phyloP scores from a whole-genome alignment of 2,888 invertebrate species.

The Callosobruchus maculatus region DNA sequence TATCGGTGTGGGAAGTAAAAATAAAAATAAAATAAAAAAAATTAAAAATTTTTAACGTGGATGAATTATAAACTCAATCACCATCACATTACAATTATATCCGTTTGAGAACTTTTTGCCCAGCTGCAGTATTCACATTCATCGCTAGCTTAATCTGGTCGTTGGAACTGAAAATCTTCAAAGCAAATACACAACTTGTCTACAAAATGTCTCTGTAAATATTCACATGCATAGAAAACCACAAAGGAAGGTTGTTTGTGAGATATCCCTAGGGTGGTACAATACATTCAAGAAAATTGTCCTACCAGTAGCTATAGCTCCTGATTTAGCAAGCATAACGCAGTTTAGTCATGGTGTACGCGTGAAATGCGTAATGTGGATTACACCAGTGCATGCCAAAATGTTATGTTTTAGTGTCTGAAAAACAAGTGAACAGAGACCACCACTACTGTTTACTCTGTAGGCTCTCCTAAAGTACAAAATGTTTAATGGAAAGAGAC shows the following conservation, averaged over 20 bases:
- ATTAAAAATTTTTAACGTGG: too few species aligned
- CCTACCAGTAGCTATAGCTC: constrained; percentile 7
- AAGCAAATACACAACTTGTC: not conserved
- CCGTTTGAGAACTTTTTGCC: too few species aligned
- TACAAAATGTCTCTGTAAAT: not conserved
- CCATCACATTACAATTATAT: too few species aligned
- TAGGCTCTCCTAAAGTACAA: too few species aligned
- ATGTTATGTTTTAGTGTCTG: constrained; percentile 4
- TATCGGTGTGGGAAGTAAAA: too few species aligned
- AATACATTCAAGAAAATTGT: constrained; percentile 1
- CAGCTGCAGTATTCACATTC: too few species aligned
- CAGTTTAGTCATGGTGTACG: constrained; percentile 26
- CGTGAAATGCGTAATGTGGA: constrained; percentile 12
- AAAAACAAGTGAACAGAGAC: too few species aligned
- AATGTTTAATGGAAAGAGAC: too few species aligned
- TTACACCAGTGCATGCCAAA: constrained; percentile 19
- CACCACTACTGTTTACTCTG: too few species aligned
- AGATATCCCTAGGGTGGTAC: not conserved
- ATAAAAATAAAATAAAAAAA: too few species aligned
- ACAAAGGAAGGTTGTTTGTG: not conserved
- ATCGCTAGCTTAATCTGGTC: not conserved
- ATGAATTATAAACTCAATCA: too few species aligned
- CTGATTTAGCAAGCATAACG: constrained; percentile 26
- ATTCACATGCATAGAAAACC: not conserved
- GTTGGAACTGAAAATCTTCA: too few species aligned